Conservation (phyloP, 2,888 invertebrate species). For the Aphodius sticticus region DNA sequence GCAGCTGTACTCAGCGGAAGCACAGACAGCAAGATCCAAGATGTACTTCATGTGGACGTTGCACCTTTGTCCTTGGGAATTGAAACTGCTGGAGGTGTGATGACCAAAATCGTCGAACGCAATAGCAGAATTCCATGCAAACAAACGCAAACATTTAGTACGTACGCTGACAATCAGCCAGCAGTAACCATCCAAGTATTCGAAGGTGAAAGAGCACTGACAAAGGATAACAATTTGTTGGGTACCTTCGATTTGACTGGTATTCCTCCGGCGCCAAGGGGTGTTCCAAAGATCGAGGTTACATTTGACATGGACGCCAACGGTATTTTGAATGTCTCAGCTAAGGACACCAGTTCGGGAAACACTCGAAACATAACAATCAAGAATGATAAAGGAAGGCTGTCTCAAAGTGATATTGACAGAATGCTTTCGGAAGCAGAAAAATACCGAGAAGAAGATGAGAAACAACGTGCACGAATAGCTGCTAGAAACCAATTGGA, state of each 20-base stretch:
- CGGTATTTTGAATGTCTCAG: conserved; percentile 70
- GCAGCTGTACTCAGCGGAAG: conserved; percentile 55
- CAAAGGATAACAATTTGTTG: conserved; percentile 78
- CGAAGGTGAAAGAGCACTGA: conserved; percentile 81
- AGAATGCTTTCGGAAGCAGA: conserved; percentile 81
- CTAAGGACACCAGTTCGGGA: conserved; percentile 67
- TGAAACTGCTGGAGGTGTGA: conserved; percentile 84
- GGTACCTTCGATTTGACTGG: conserved; percentile 73
- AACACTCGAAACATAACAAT: conserved; percentile 80
- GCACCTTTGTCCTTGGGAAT: conserved; percentile 76
- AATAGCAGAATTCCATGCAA: conserved; percentile 67
- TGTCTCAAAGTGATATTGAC: conserved; percentile 84
- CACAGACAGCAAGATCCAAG: conserved; percentile 77
- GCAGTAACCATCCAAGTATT: conserved; percentile 68
- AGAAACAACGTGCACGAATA: conserved; percentile 72
- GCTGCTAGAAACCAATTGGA: conserved; percentile 77
- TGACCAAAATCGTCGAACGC: conserved; percentile 70
- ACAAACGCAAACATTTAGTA: conserved; percentile 69
- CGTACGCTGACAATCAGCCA: conserved; percentile 73
- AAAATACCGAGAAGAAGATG: conserved; percentile 75
- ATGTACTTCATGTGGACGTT: conserved; percentile 74
- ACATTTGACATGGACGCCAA: conserved; percentile 80
- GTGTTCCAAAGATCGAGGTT: conserved; percentile 73
- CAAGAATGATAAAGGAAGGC: conserved; percentile 82
- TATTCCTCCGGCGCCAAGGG: conserved; percentile 75